Evolutionary conservation across 2,113 vertebrate species (phyloP), one percentile per base, ranked within the genome.

Genomic region (Anguilla japonica): DNA sequence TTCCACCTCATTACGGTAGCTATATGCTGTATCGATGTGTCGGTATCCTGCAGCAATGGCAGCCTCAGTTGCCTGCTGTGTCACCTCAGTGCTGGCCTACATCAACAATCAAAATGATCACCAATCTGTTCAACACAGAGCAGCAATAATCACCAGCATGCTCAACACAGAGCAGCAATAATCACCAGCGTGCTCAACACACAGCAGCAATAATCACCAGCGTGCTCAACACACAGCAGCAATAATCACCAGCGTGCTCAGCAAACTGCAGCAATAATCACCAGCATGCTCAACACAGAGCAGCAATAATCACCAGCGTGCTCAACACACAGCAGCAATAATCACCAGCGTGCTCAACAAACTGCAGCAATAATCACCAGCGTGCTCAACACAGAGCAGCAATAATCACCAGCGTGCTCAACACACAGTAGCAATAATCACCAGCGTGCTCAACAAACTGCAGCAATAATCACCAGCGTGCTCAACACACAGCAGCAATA

Each of bases 1-100:
- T 2, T 94, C 92, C 60, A 79, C 89, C 86, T 96, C 95, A 7
- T 94, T 96, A 0, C 41, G 0, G 89, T 96, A 96, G 85, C 60
- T 1, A 92, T 88, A 90, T 6, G 95, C 95, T 0, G 94, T 94
- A 86, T 96, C 95, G 11, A 96, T 91, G 88, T 96, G 96, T 34
- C 95, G 94, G 88, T 94, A 96, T 5, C 96, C 95, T 0, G 95
- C 95, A 0, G 95, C 94, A 0, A 96, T 95, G 82, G 94, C 95
- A 0, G 94, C 81, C 83, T 96, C 95, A 22, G 92, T 93, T 0
- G 95, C 95, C 0, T 90, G 89, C 84, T 95, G 90, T 75, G 88
- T 85, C 83, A 90, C 60, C 7, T 87, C 84, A 29, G 93, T 40
- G 86, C 85, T 20, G 81, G 78, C 13, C 26, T 86, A 22, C 82